A percentile compares a stretch with the other conserved stretches of the same genome.
These are phyloP conservation scores for Nephrotoma guestfalica DNA, from an alignment of 2,888 invertebrate species.

Conservation along the genomic window DNA sequence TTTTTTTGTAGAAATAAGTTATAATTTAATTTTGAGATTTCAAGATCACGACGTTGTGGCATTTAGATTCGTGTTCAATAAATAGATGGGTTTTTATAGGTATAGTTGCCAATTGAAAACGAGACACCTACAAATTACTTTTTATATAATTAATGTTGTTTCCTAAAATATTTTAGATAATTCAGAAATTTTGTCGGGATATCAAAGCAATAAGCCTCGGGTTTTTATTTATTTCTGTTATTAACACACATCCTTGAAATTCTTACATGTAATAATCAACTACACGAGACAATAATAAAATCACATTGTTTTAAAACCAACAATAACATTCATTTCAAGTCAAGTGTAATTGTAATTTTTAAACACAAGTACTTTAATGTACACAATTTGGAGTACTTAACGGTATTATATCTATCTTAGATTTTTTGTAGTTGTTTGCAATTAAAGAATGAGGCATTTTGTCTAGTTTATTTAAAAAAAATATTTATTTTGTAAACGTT, in stretches of 20 bases:
- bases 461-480: neutral
- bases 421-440: neutral
- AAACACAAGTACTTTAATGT: neutral
- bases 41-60: too few species aligned
- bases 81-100: too few species aligned
- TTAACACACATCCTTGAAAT: neutral
- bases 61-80: too few species aligned
- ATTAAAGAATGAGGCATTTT: neutral
- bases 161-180: too few species aligned
- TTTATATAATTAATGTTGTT: too few species aligned
- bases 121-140: too few species aligned
- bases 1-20: neutral
- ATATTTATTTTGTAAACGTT: neutral
- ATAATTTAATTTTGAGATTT: neutral
- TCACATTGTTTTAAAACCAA: neutral
- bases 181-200: too few species aligned
- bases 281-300: neutral
- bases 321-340: neutral
- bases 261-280: neutral
- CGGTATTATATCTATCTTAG: neutral
- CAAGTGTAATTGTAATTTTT: neutral
- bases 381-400: neutral
- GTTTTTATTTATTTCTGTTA: too few species aligned
- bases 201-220: too few species aligned
- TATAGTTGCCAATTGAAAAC: too few species aligned